Evolutionary conservation across 2,888 invertebrate genomes (phyloP).

Genomic region (Tricholauxania praeusta): DNA sequence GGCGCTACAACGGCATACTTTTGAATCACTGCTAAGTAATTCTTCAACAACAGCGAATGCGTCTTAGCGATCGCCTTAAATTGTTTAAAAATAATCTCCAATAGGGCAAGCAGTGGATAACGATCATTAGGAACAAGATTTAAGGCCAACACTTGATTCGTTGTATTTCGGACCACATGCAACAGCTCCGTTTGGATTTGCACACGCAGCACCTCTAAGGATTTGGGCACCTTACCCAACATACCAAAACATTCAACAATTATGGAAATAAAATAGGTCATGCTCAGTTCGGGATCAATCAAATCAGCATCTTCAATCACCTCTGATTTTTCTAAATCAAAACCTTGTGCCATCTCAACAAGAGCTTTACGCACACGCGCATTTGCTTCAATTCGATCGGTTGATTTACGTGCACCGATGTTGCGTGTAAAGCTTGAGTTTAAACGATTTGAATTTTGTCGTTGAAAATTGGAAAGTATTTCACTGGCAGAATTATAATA

Average conservation of each 20-base stretch:
- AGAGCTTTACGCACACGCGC: conserved; percentile 70
- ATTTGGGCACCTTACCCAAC: conserved; percentile 85
- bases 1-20: conserved; percentile 69
- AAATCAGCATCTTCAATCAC: conserved; percentile 73
- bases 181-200: conserved; percentile 86
- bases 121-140: conserved; percentile 58
- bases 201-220: conserved; percentile 85
- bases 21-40: conserved; percentile 74
- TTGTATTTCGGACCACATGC: conserved; percentile 82
- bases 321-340: conserved; percentile 67
- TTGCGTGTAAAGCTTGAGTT: conserved; percentile 74
- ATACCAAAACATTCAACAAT: conserved; percentile 88
- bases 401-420: conserved; percentile 71
- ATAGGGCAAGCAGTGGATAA: conserved; percentile 72
- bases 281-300: conserved; percentile 73
- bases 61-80: conserved; percentile 84
- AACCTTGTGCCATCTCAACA: conserved; percentile 70
- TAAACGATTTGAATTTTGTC: conserved; percentile 74
- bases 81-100: conserved; percentile 83
- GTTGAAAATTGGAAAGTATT: conserved; percentile 69
- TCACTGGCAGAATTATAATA: conserved; percentile 75
- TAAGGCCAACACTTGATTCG: conserved; percentile 78
- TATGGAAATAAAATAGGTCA: conserved; percentile 80
- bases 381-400: conserved; percentile 70
- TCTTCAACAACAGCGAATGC: conserved; percentile 78